phyloP scores from a whole-genome alignment of 2,888 invertebrate species.

The Cosmopolites sordidus region DNA sequence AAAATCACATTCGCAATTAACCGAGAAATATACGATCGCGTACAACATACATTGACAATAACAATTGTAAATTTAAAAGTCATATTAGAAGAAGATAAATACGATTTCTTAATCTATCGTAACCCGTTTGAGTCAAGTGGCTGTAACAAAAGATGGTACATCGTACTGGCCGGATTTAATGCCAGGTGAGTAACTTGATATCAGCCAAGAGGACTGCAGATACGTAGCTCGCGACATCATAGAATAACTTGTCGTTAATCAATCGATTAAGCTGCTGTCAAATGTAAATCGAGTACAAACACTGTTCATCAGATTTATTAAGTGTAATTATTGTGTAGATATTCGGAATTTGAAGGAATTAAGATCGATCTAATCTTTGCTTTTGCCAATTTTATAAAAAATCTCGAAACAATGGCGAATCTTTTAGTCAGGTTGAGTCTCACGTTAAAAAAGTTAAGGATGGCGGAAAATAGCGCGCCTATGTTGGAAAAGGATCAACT shows the following conservation, averaged over 20 bases:
- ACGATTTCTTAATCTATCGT: too few relatives aligned
- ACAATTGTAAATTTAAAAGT: too few relatives aligned
- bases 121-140: neutral
- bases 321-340: neutral
- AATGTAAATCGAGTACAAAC: slow-evolving; percentile 6
- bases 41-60: too few relatives aligned
- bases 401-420: slow-evolving; percentile 9
- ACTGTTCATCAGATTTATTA: slow-evolving; percentile 9
- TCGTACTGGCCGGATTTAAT: slow-evolving; percentile 1
- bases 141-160: neutral
- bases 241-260: too few relatives aligned
- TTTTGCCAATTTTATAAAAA: slow-evolving; percentile 10
- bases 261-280: slow-evolving; percentile 5
- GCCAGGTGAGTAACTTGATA: neutral
- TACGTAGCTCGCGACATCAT: too few relatives aligned
- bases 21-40: too few relatives aligned
- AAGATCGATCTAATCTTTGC: neutral
- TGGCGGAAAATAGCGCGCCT: slow-evolving; percentile 3
- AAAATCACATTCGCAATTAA: too few relatives aligned
- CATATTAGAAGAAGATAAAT: too few relatives aligned
- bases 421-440: slow-evolving; percentile 13
- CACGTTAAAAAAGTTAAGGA: slow-evolving; percentile 9
- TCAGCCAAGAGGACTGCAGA: too few relatives aligned
- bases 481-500: neutral
- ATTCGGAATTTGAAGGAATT: neutral